Evolutionary conservation across 2,113 vertebrate genomes (phyloP), one percentile per base, ranked within the genome.

Genomic region (Symphodus melops): DNA sequence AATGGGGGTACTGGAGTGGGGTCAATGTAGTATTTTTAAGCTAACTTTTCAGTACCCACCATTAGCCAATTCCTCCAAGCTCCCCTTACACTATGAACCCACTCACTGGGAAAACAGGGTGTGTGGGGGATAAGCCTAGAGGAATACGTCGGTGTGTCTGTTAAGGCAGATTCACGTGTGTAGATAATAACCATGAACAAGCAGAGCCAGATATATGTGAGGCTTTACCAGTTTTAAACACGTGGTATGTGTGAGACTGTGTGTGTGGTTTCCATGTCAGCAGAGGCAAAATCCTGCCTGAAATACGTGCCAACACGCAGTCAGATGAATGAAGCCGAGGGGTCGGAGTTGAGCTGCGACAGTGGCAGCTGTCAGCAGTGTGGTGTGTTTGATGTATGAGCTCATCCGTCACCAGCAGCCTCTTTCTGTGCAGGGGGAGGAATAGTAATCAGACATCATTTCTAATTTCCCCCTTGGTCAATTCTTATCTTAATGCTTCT

Each of bases 281-380:
- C 9, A 65, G 63, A 77, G 42, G 60, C 44, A 9, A 62, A 65
- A 71, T 67, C 54, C 53, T 44, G 64, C 57, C 75, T 65, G 53
- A 58, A 67, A 72, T 80, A 58, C 69, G 66, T 70, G 81, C 70
- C 71, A 72, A 86, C 71, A 72, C 25, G 60, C 80, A 88, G 79
- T 70, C 81, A 61, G 74, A 75, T 86, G 84, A 88, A 90, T 86
- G 84, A 85, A 89, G 83, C 81, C 16, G 71, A 64, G 72, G 54
- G 86, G 86, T 85, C 61, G 77, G 70, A 83, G 81, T 85, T 92
- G 85, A 91, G 69, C 75, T 73, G 80, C 33, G 65, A 84, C 91
- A 88, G 75, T 83, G 87, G 86, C 88, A 90, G 90, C 89, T 92
- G 93, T 93, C 92, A 91, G 68, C 73, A 64, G 65, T 64, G 76